phyloP scores from a whole-genome alignment of 1,140 invertebrate genomes.

The Brachionus calyciflorus region DNA sequence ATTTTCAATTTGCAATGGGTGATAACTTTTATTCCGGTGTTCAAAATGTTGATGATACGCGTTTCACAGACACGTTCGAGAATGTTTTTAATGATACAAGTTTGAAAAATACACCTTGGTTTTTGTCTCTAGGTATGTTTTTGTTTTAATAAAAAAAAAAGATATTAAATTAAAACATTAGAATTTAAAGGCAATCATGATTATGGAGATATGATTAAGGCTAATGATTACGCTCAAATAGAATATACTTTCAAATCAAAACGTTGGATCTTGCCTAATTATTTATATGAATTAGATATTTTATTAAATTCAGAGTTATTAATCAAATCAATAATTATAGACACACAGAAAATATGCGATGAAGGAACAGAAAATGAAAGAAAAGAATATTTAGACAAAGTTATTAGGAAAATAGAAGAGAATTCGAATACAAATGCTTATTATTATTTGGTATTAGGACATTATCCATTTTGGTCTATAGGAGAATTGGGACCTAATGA shows the following conservation, averaged over 20 bases:
- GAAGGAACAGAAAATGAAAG: neutral
- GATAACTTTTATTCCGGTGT: conserved; percentile 48
- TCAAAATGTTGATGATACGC: conserved; percentile 11
- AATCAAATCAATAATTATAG: conserved; percentile 5
- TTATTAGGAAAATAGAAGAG: neutral
- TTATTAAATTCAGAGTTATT: neutral
- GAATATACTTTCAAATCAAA: conserved; percentile 18
- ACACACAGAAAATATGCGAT: conserved; percentile 20
- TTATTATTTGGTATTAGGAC: conserved; percentile 19
- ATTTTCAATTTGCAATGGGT: conserved; percentile 56
- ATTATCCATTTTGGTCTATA: conserved; percentile 62
- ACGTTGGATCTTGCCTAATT: conserved; percentile 16
- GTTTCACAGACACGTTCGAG: conserved; percentile 40
- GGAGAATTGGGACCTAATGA: conserved; percentile 61
- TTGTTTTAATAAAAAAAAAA: too few relatives aligned
- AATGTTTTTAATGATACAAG: neutral
- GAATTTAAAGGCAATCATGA: conserved; percentile 21
- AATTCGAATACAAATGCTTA: neutral
- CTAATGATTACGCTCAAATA: conserved; percentile 13
- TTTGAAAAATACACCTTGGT: neutral
- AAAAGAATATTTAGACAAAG: neutral
- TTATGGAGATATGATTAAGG: neutral
- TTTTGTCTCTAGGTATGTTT: neutral
- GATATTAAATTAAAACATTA: too few relatives aligned
- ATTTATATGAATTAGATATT: conserved; percentile 11